phyloP scores from a whole-genome alignment of 2,113 vertebrate species.

The Austrofundulus limnaeus region DNA sequence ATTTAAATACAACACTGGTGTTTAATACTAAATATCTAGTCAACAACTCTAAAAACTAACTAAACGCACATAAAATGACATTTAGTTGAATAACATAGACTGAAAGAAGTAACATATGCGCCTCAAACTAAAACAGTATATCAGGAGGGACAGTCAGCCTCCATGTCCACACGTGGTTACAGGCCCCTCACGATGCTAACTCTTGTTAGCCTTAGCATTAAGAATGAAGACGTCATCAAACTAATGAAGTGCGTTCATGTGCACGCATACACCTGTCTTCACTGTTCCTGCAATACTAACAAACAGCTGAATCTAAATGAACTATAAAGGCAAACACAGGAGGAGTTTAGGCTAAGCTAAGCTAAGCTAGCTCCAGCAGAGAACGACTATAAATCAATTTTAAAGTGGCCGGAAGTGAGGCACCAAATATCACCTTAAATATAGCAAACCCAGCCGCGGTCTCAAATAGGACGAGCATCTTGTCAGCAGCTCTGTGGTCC shows the following conservation, averaged over 20 bases:
- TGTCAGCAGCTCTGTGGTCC: conserved; percentile 13
- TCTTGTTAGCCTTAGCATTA: background rate
- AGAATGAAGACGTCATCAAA: no score
- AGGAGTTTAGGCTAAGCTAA: conserved; percentile 45
- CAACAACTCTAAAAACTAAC: no score
- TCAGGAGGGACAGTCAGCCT: background rate
- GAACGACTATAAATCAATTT: accelerated
- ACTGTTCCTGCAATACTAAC: no score
- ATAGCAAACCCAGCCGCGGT: conserved; percentile 80
- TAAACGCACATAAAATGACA: no score
- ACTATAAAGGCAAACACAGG: background rate
- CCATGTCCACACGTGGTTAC: conserved; percentile 63
- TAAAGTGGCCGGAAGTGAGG: background rate
- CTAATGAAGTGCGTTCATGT: accelerated
- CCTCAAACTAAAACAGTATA: no score
- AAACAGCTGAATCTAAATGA: no score
- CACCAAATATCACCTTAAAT: conserved; percentile 69
- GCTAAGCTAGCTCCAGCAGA: conserved; percentile 23
- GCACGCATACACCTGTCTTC: accelerated
- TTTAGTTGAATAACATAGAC: no score
- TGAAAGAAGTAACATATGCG: no score
- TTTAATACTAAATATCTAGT: no score
- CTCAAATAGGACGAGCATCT: conserved; percentile 80
- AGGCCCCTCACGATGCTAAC: conserved; percentile 25
- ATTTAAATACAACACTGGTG: no score